Conservation (phyloP, 2,888 invertebrate species). For the Leistus spinibarbis region DNA sequence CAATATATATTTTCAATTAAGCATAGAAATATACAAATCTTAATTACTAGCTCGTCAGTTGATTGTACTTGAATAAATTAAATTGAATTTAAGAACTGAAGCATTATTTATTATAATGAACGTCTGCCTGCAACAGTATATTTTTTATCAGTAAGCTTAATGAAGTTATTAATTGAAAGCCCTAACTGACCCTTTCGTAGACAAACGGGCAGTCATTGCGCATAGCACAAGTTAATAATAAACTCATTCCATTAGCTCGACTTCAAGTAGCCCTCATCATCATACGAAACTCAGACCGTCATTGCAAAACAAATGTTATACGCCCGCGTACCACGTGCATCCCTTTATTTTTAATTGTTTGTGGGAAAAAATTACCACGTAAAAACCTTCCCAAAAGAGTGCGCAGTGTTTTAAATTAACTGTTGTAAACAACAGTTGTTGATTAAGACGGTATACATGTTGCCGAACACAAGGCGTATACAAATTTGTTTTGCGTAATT, state of each 20-base stretch:
- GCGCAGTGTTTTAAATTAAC: not conserved
- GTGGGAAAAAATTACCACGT: not conserved
- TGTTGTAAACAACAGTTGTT: too few relatives aligned
- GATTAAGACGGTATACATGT: too few relatives aligned
- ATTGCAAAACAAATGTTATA: not conserved
- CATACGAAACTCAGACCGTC: not conserved
- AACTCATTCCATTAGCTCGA: not conserved
- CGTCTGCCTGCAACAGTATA: constrained; percentile 17
- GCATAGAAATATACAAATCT: not conserved
- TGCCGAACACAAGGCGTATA: too few relatives aligned
- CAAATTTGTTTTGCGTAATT: too few relatives aligned
- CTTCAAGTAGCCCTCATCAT: not conserved
- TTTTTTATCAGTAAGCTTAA: constrained; percentile 36
- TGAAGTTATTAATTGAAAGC: constrained; percentile 38
- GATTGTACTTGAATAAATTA: not conserved
- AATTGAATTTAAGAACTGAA: not conserved
- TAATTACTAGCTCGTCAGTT: not conserved
- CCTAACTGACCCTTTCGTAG: constrained; percentile 31
- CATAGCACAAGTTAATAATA: not conserved
- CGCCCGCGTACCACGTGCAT: not conserved
- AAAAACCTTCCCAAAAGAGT: not conserved
- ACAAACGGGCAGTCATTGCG: not conserved
- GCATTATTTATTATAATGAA: constrained; percentile 14
- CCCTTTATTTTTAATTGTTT: not conserved
- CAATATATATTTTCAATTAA: too few relatives aligned